A percentile compares a stretch with the other conserved stretches of the same genome.
phyloP scores from a whole-genome alignment of 2,113 vertebrate genomes.

The Atherinomorus stipes region DNA sequence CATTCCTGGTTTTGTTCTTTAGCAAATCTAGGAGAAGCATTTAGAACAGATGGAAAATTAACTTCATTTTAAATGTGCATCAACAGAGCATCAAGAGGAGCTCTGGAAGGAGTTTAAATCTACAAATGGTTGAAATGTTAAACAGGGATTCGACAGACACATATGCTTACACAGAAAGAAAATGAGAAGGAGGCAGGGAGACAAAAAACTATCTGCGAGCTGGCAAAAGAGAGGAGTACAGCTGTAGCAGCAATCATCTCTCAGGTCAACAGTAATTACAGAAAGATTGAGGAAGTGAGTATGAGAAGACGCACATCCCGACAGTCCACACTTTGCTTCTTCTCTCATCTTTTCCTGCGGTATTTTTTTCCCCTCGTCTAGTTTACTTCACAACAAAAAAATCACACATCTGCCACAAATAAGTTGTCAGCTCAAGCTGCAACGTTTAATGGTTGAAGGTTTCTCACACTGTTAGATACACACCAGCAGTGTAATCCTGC shows the following conservation, averaged over 20 bases:
- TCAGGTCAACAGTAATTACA: constrained; percentile 78
- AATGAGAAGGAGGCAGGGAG: constrained; percentile 20
- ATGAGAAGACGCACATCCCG: constrained; percentile 12
- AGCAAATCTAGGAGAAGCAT: neutral
- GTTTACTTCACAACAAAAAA: constrained; percentile 54
- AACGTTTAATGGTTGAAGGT: constrained; percentile 40
- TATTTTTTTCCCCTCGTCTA: constrained; percentile 50
- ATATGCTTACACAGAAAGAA: constrained; percentile 10
- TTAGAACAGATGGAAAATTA: neutral
- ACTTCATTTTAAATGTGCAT: neutral
- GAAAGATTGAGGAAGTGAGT: constrained; percentile 49
- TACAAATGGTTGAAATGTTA: neutral
- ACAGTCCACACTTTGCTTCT: constrained; percentile 5
- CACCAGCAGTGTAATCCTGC: constrained; percentile 34
- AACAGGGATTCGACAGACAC: neutral
- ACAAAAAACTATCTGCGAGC: constrained; percentile 40
- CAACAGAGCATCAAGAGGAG: neutral
- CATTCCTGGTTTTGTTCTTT: neutral
- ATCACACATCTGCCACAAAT: constrained; percentile 49
- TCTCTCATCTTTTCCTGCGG: constrained; percentile 22
- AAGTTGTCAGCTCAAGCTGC: constrained; percentile 32
- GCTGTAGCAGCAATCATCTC: constrained; percentile 73
- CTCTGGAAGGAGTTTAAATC: neutral
- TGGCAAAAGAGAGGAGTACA: constrained; percentile 35
- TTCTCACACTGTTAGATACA: constrained; percentile 35